A percentile compares a stretch with the other conserved stretches of the same genome.
Conservation (phyloP, 2,797 vertebrate species). For the Pangasius macronema region DNA sequence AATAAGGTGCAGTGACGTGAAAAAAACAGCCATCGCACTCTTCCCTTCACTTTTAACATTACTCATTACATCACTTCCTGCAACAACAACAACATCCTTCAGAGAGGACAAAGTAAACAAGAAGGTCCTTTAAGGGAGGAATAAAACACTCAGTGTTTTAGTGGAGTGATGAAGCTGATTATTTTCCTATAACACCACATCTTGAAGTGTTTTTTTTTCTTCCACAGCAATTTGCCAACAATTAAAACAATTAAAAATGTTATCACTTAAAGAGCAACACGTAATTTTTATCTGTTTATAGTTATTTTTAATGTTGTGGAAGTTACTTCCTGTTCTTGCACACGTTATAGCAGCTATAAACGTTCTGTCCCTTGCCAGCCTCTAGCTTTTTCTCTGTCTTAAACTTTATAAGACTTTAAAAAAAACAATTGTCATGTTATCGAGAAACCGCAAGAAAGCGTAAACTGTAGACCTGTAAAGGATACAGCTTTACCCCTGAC, state of each 20-base stretch:
- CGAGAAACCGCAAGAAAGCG: neutral
- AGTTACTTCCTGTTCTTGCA: neutral
- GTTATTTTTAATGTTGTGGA: neutral
- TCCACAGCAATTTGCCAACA: neutral
- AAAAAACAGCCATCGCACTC: neutral
- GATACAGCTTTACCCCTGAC: neutral
- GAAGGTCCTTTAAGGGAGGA: neutral
- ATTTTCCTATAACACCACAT: neutral
- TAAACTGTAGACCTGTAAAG: neutral
- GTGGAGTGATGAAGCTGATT: neutral
- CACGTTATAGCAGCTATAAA: neutral
- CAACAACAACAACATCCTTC: neutral
- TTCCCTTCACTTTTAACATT: neutral
- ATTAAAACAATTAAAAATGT: neutral
- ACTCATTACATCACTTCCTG: neutral
- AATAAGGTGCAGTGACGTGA: conserved; percentile 83
- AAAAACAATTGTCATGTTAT: neutral
- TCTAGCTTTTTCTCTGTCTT: neutral
- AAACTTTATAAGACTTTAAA: neutral
- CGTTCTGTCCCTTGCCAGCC: neutral
- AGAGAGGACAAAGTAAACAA: neutral
- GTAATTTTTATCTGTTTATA: neutral
- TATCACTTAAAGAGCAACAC: neutral
- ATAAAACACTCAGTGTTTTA: neutral
- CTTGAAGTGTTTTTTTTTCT: neutral